Base-by-base conservation (phyloP, 1,140 invertebrate genomes). In the Carposina sasakii region DNA sequence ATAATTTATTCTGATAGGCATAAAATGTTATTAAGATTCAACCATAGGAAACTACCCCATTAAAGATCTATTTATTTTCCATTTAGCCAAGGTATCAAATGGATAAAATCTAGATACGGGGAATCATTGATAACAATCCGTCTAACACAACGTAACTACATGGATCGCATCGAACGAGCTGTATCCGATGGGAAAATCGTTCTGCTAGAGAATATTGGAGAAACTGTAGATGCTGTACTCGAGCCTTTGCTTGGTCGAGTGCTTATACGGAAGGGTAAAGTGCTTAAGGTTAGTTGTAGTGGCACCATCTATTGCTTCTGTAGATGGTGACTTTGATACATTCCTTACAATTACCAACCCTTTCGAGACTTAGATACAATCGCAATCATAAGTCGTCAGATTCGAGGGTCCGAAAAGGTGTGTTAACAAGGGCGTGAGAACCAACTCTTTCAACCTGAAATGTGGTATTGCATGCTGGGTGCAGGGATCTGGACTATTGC, bases 171-270 rank as follows among this genome's bases (percentile, higher is more conserved):
- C 47, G 97, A 98, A 85, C 74, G 88, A 16, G 92, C 93, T 6
- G 89, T 98, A 1, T 85, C 85, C 6, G 89, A 91, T 63, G 97
- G 97, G 2, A 76, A 87, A 10, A 78, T 88, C 0, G 88, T 97
- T 0, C 71, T 98, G 8, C 86, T 98, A 36, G 96, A 98, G 78
- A 97, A 96, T 72, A 95, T 98, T 54, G 92, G 90, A 9, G 97
- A 98, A 81, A 89, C 81, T 4, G 88, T 98, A 1, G 96, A 98
- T 72, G 94, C 96, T 0, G 94, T 98, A 1, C 84, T 98, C 0
- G 95, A 97, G 73, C 93, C 95, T 0, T 79, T 98, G 12, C 85
- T 98, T n/a, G 94, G 94, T 9, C 88, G 96, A 52, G 92, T 94
- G 62, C 88, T 97, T 3, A 94, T 98, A 34, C 64, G 77, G 3